Conservation (phyloP, 2,797 vertebrate species). For the Eidolon dupreanum region DNA sequence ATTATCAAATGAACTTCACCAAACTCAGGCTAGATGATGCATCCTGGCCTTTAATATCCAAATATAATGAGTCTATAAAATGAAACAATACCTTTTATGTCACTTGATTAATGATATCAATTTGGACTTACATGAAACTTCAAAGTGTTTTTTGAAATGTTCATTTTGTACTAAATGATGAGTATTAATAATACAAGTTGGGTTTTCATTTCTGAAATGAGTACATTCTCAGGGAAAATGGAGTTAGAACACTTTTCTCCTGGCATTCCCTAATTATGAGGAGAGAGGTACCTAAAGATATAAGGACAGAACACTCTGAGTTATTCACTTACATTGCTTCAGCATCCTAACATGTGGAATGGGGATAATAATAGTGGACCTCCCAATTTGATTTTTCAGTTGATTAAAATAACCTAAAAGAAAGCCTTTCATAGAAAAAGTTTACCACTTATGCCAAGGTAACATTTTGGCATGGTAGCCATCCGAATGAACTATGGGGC, state of each 20-base stretch:
- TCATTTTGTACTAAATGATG: constrained; percentile 23
- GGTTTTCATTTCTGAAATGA: constrained; percentile 28
- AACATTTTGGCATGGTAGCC: background rate
- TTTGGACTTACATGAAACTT: background rate
- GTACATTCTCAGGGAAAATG: background rate
- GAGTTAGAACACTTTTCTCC: background rate
- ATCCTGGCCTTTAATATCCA: background rate
- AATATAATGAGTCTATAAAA: constrained; percentile 49
- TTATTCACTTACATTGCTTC: background rate
- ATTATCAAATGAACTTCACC: background rate
- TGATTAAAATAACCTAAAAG: background rate
- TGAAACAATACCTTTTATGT: background rate
- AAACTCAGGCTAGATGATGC: background rate
- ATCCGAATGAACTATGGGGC: background rate
- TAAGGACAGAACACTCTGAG: background rate
- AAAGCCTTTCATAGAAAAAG: background rate
- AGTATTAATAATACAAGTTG: background rate
- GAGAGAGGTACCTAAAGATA: background rate
- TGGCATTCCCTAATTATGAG: background rate
- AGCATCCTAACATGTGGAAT: background rate
- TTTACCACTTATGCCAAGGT: background rate
- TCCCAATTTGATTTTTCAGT: background rate
- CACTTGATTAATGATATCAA: constrained; percentile 50
- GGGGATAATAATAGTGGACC: background rate
- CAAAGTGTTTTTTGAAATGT: background rate